phyloP scores from a whole-genome alignment of 1,140 invertebrate species.

The Lysiphlebus fabarum region DNA sequence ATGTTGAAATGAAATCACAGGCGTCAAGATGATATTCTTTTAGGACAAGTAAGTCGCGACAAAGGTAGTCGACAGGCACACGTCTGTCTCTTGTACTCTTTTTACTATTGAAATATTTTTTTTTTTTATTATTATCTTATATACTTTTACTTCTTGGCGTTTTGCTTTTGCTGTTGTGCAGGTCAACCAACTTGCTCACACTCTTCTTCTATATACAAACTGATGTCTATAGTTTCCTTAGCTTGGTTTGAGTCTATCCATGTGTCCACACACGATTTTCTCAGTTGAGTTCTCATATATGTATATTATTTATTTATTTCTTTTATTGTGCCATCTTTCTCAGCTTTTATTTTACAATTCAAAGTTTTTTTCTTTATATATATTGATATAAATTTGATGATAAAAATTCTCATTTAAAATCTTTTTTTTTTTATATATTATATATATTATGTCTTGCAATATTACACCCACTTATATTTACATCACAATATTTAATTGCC shows the following conservation, averaged over 20 bases:
- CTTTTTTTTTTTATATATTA: too few species aligned
- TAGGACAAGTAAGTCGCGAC: constrained; percentile 5
- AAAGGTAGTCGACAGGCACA: constrained; percentile 3
- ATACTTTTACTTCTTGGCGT: constrained; percentile 4
- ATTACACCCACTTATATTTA: too few species aligned
- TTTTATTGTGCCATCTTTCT: too few species aligned
- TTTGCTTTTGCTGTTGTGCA: constrained; percentile 26
- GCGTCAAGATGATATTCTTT: constrained; percentile 13
- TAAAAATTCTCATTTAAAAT: too few species aligned
- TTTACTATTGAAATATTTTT: too few species aligned
- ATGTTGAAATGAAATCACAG: constrained; percentile 10
- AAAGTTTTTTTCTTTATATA: too few species aligned
- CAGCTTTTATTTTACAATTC: too few species aligned
- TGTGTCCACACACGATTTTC: neutral
- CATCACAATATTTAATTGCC: constrained; percentile 17
- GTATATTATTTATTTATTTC: too few species aligned
- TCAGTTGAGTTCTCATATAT: neutral
- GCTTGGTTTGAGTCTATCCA: constrained; percentile 23
- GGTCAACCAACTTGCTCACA: constrained; percentile 50
- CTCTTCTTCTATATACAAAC: too few species aligned
- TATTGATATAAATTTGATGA: too few species aligned
- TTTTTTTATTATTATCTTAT: too few species aligned
- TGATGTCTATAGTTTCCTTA: constrained; percentile 34
- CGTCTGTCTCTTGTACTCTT: constrained; percentile 2
- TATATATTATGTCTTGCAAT: too few species aligned